Evolutionary conservation across 2,888 invertebrate genomes (phyloP), one percentile per base, ranked within the genome.

Genomic region (Euphydryas editha): DNA sequence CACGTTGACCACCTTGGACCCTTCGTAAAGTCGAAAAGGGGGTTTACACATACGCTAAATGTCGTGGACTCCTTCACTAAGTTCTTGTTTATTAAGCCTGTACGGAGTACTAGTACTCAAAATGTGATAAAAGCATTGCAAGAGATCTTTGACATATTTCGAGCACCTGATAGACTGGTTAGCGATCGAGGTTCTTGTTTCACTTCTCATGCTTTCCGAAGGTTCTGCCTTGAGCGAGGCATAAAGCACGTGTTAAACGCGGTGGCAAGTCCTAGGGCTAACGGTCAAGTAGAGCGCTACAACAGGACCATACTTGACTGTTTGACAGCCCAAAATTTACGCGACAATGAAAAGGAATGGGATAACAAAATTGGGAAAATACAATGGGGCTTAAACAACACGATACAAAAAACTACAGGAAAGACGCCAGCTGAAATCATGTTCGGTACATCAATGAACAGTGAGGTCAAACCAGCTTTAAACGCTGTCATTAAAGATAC

Each of bases 1-100:
- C 70, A n/a, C n/a, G n/a, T n/a, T n/a, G n/a, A n/a, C n/a, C n/a
- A n/a, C n/a, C n/a, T n/a, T n/a, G n/a, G n/a, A 15, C 71, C 73
- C 20, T 73, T 74, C 24, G 58, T 58, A 67, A 96, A 87, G 72
- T 87, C 87, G 4, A 72, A 63, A 11, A 39, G 44, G 18, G 68
- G 71, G 0, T 57, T 70, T 56, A 55, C 59, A 1, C 54, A 72
- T 57, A 1, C 71, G 1, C 54, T 73, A 4, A 64, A 61, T 0
- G 44, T 70, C 1, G 54, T 71, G 7, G 71, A 73, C 42, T 68
- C 59, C 2, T 71, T 66, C 44, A 67, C 71, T 0, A 69, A 70
- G 44, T 71, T 67, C 49, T 37, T 55, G 1, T 51, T 64, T n/a
- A 21, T 65, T 11, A 65, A 54, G 2, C 59, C 73, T 1, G 62